Evolutionary conservation across 1,140 invertebrate genomes (phyloP).

Genomic region (Pomacea maculata): DNA sequence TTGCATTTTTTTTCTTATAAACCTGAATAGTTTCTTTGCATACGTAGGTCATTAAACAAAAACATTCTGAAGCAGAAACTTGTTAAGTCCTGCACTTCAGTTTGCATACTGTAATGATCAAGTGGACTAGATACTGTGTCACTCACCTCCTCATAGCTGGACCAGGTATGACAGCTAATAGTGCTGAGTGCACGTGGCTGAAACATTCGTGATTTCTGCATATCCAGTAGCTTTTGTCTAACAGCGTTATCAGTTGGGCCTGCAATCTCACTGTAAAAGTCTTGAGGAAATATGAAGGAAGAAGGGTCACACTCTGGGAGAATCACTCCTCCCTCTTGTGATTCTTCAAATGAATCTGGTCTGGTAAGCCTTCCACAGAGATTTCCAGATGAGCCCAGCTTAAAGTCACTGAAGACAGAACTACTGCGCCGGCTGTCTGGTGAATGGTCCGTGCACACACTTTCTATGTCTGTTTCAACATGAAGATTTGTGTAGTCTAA

Average conservation of each 20-base stretch:
- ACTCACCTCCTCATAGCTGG: conserved; percentile 53
- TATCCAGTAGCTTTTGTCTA: conserved; percentile 1
- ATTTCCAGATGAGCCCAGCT: no score
- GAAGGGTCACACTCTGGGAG: conserved; percentile 17
- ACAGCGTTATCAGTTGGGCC: no score
- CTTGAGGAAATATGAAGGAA: conserved; percentile 31
- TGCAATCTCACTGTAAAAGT: no score
- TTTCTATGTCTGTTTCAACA: conserved; percentile 50
- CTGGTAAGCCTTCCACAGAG: no score
- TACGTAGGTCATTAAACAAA: no score
- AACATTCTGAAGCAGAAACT: no score
- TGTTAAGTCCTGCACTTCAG: no score
- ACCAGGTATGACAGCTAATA: conserved; percentile 43
- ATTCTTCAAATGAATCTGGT: no score
- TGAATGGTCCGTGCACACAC: conserved; percentile 37
- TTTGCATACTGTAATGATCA: no score
- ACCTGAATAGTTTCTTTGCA: no score
- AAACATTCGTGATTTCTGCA: conserved; percentile 29
- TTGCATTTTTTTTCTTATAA: no score
- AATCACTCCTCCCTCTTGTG: conserved; percentile 1
- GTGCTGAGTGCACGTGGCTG: conserved; percentile 48
- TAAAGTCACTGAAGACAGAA: conserved; percentile 24
- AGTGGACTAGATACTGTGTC: no score
- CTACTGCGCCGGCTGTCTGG: conserved; percentile 26
- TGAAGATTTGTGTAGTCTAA: conserved; percentile 55